Base-by-base conservation (phyloP, 2,888 invertebrate genomes). In the Trichogramma evanescens region DNA sequence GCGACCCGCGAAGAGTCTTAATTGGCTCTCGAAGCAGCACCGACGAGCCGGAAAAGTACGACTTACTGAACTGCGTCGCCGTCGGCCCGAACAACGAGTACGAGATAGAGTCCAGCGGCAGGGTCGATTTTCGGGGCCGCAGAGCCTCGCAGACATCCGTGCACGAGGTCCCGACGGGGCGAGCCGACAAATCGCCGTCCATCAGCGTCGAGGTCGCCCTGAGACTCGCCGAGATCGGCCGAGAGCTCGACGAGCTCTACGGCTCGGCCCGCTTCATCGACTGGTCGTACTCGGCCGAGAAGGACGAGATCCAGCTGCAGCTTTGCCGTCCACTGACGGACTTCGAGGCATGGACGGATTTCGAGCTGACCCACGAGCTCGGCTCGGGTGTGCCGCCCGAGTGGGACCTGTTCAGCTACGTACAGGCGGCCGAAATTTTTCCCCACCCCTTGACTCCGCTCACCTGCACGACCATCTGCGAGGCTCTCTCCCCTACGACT, bases 21-120 rank as follows among this genome's bases (percentile, higher is more conserved):
- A 82, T 94, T 66, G 89, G 91, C 7, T 88, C 91, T 4, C 90
- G 91, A 77, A 89, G 85, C 74, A 93, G 93, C 0, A 80, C 92
- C 1, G 26, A 26, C 26, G 26, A 26, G 2, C 26, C 26, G 26
- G 26, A 26, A 26, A 26, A 26, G 26, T 26, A 26, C 26, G 26
- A 26, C 26, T 3, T 26, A 2, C 26, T 26, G 89, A 87, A 93
- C 0, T 89, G 91, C 0, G 91, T 88, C 0, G 76, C 82, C 50
- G 83, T 86, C 1, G 91, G 91, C 68, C 92, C 93, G 0, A 92
- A 93, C 71, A 86, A 26, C 26, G 26, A 26, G 26, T 26, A 26
- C 26, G 26, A 26, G 26, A 26, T 26, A 26, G 26, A 26, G 26
- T 26, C 26, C 2, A 26, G 26, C 26, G 26, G 26, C 26, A 2